Evolutionary conservation across 2,888 invertebrate species (phyloP), one percentile per base, ranked within the genome.

Genomic region (Aromia moschata): DNA sequence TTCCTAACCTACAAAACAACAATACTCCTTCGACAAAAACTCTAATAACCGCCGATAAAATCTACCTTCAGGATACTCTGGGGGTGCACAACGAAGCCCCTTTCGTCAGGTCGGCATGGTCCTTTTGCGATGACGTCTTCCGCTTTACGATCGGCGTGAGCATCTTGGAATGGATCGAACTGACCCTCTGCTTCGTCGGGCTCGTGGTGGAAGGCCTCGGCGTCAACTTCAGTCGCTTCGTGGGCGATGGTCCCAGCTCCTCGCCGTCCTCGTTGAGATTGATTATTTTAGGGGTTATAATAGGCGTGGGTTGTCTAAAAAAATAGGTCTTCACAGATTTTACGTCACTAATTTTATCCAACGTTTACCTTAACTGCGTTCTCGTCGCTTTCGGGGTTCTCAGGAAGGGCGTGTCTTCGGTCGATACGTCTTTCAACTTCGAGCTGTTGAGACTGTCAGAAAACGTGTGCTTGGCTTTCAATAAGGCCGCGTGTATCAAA

Each of bases 31-130:
- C 38, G n/a, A n/a, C n/a, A n/a, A 16, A 16, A 16, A 7, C 18
- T 15, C 30, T 11, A n/a, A n/a, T n/a, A n/a, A 58, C 25, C 25
- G 7, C 7, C 7, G 7, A 3, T 3, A 25, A 25, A 25, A 16
- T 47, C 61, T 65, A 85, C 87, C 82, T 89, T 89, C 7, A 89
- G 79, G 67, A 89, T 89, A 58, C 89, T 89, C 56, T 87, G 87
- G 0, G 88, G 89, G 87, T 87, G 0, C 77, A 81, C 0, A 80
- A n/a, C n/a, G n/a, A n/a, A n/a, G n/a, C n/a, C n/a, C n/a, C n/a
- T 9, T 16, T 45, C 12, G 45, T 25, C 14, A 14, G 11, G n/a
- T 20, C 14, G 36, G 47, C 46, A 1, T 25, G 40, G 17, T 58
- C 58, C 18, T 61, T 61, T 5, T 66, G 58, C 51, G 65, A 65